Base-by-base conservation (phyloP, 1,140 invertebrate species). In the Trachymyrmex cornetzi region DNA sequence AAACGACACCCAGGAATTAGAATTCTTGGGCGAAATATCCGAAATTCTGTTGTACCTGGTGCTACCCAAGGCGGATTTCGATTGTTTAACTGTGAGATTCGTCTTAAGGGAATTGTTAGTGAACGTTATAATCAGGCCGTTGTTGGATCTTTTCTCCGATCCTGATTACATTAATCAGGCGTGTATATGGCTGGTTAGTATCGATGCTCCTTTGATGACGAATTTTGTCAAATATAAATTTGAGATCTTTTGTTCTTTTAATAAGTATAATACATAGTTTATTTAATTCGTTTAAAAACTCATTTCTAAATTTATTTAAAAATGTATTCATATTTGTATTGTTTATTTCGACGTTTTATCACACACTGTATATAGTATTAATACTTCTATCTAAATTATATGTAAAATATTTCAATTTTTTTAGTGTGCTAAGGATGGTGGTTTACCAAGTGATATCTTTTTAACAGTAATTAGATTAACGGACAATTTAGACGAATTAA, bases 111-210 rank as follows among this genome's bases (percentile, higher is more conserved):
- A 99, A 94, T 96, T 99, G 63, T 96, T 99, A 90, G 97, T 98
- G 27, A 97, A 98, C 91, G 96, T 97, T 88, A 96, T 99, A 63
- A 96, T 99, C 82, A 95, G 97, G 88, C 98, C 98, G 6, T 94
- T 98, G 5, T 96, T 99, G 59, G 96, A 97, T 93, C 95, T 98
- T 90, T 95, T 99, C 69, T 98, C 98, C 44, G 98, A 99, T 95
- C 98, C 99, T 81, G 98, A 99, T 96, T 99, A 98, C 94, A 97
- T 99, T 89, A 99, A 99, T 96, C 98, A 98, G 95, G 96, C 97
- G 75, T 97, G 99, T 93, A 97, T 99, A 92, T 98, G 98, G 97
- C 96, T 98, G 96, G 98, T 99, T 95, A 97, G 97, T 96, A 34
- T 38, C 6, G 1, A 38, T 38, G 16, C 30, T 30, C 7, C 27